phyloP scores from a whole-genome alignment of 2,113 vertebrate genomes.

The Sceloporus undulatus region DNA sequence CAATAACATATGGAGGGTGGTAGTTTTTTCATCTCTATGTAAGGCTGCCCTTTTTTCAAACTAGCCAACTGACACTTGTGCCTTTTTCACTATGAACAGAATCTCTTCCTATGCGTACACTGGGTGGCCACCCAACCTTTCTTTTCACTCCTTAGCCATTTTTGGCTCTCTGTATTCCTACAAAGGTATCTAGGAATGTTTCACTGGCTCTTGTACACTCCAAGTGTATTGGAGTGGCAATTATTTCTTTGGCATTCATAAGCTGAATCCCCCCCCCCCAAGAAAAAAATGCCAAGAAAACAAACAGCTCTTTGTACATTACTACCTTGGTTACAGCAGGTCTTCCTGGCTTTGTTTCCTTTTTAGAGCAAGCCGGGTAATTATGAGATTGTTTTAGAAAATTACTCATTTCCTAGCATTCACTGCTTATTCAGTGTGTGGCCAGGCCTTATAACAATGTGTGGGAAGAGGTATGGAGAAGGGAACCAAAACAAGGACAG shows the following conservation, averaged over 20 bases:
- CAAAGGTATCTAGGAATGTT: background rate
- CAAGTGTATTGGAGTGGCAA: background rate
- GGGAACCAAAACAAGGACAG: slow-evolving; percentile 13
- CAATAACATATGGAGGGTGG: background rate
- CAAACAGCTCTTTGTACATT: slow-evolving; percentile 55
- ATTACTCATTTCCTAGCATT: slow-evolving; percentile 80
- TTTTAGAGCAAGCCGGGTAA: slow-evolving; percentile 58
- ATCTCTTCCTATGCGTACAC: background rate
- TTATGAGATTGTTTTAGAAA: slow-evolving; percentile 68
- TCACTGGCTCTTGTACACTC: background rate
- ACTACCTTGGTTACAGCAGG: slow-evolving; percentile 59
- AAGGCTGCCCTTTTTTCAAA: background rate
- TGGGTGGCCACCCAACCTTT: background rate
- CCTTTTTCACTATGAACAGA: background rate
- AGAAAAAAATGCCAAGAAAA: background rate
- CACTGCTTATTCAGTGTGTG: slow-evolving; percentile 65
- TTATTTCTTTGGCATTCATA: background rate
- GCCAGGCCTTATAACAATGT: slow-evolving; percentile 49
- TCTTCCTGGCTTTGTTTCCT: slow-evolving; percentile 79
- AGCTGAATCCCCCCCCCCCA: slow-evolving; percentile 7
- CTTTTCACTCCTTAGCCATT: background rate
- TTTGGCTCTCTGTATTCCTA: background rate
- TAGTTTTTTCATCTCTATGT: too few relatives aligned
- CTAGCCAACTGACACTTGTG: background rate
- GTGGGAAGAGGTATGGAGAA: background rate